Evolutionary conservation across 2,888 invertebrate genomes (phyloP).

Genomic region (Cephus rjabovi): DNA sequence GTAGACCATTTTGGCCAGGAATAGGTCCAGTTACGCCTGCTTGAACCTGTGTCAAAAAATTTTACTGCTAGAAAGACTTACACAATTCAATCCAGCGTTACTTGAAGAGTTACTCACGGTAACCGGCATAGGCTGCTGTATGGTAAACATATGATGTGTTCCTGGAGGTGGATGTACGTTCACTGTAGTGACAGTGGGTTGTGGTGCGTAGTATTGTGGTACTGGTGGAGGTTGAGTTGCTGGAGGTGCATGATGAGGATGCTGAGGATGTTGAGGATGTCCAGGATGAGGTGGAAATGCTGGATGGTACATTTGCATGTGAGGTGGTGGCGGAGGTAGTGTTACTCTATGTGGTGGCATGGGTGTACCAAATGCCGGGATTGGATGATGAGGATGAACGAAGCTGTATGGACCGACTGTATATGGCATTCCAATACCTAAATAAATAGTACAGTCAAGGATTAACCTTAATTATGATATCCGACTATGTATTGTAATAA

Average conservation of each 20-base stretch:
- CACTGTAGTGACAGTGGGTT: constrained; percentile 57
- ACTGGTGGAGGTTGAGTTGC: constrained; percentile 71
- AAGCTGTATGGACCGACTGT: constrained; percentile 77
- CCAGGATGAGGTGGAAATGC: constrained; percentile 59
- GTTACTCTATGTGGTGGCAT: constrained; percentile 69
- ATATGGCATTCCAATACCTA: constrained; percentile 71
- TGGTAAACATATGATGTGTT: constrained; percentile 62
- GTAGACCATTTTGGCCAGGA: constrained; percentile 58
- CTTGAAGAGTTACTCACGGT: constrained; percentile 40
- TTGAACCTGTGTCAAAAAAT: constrained; percentile 48
- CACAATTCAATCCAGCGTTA: background rate
- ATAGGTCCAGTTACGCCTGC: constrained; percentile 58
- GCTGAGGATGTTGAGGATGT: constrained; percentile 59
- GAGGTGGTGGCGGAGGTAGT: constrained; percentile 66
- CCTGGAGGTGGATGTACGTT: constrained; percentile 61
- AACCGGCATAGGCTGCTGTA: constrained; percentile 62
- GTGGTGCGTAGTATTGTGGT: constrained; percentile 64
- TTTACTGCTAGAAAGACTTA: background rate
- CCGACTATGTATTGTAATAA: background rate
- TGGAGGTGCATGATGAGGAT: constrained; percentile 60
- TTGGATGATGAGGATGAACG: constrained; percentile 73
- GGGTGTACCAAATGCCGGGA: constrained; percentile 69
- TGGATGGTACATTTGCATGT: constrained; percentile 70
- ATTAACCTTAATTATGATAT: background rate
- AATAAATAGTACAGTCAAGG: constrained; percentile 1